Percentiles rank a stretch among this genome's conserved stretches.
Conservation (phyloP, 2,888 invertebrate genomes). For the Plagiodera versicolora region DNA sequence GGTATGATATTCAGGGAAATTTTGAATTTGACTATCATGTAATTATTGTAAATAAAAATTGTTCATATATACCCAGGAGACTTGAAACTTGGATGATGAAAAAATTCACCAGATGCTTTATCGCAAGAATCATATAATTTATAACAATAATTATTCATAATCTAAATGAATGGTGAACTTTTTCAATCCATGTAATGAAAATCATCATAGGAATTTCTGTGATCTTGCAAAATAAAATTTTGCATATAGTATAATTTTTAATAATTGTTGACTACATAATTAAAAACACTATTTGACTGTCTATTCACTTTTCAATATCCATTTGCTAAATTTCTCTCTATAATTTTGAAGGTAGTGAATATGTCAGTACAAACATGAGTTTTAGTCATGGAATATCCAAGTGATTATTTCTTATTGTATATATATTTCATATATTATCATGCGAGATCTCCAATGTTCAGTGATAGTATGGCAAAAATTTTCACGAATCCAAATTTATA, state of each 20-base stretch:
- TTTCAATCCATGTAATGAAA: not conserved
- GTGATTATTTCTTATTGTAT: conserved; percentile 6
- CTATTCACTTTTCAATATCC: conserved; percentile 19
- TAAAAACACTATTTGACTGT: conserved; percentile 21
- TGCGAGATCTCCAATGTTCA: conserved; percentile 17
- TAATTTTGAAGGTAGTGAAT: conserved; percentile 14
- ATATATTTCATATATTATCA: conserved; percentile 21
- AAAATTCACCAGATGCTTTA: not conserved
- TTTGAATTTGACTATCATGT: conserved; percentile 21
- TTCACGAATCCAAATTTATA: conserved; percentile 27
- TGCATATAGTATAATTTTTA: conserved; percentile 27
- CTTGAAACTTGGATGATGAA: conserved; percentile 1
- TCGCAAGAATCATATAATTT: not conserved
- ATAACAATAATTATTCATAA: too few species aligned
- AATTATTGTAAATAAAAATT: conserved; percentile 26
- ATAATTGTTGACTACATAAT: conserved; percentile 23
- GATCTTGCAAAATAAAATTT: conserved; percentile 27
- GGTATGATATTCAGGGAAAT: conserved; percentile 26
- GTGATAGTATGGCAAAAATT: conserved; percentile 22
- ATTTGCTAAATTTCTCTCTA: conserved; percentile 15
- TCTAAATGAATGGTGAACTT: too few species aligned
- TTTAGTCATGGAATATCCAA: conserved; percentile 1
- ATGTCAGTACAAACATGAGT: conserved; percentile 20
- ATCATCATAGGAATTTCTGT: conserved; percentile 20
- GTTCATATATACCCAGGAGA: conserved; percentile 16